Evolutionary conservation across 2,113 vertebrate genomes (phyloP).

Genomic region (Spea multiplicata): DNA sequence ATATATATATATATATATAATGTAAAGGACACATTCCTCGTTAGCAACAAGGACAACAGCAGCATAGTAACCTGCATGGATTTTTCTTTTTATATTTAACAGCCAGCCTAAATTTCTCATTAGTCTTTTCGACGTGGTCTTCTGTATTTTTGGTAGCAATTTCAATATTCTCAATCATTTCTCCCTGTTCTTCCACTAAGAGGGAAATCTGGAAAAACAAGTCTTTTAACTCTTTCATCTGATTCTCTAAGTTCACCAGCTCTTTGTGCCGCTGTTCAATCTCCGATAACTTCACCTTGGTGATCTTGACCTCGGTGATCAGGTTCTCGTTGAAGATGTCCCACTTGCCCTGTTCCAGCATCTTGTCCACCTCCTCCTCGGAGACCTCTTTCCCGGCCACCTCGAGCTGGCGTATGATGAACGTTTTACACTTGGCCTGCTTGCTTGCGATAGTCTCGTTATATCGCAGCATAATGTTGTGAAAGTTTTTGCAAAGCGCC

Average conservation of each 20-base stretch:
- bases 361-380: constrained; percentile 85
- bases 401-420: constrained; percentile 89
- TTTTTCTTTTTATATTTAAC: constrained; percentile 82
- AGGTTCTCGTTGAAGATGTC: constrained; percentile 93
- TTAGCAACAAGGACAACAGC: constrained; percentile 83
- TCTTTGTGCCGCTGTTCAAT: constrained; percentile 95
- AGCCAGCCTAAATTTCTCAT: constrained; percentile 85
- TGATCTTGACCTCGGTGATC: constrained; percentile 83
- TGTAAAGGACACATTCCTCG: constrained; percentile 2
- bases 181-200: constrained; percentile 86
- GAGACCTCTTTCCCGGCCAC: constrained; percentile 80
- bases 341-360: constrained; percentile 90
- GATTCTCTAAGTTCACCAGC: constrained; percentile 83
- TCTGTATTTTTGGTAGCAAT: constrained; percentile 77
- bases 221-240: constrained; percentile 85
- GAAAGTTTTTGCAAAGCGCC: constrained; percentile 73
- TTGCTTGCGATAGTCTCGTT: constrained; percentile 79
- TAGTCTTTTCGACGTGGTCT: constrained; percentile 76
- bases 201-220: constrained; percentile 86
- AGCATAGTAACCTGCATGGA: constrained; percentile 79
- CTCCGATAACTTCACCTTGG: constrained; percentile 83
- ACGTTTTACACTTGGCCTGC: constrained; percentile 87
- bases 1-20: too few relatives aligned
- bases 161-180: constrained; percentile 85
- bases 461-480: constrained; percentile 79